Base-by-base conservation (phyloP, 64 coral and sea anemone genomes). In the Actinia equina region DNA sequence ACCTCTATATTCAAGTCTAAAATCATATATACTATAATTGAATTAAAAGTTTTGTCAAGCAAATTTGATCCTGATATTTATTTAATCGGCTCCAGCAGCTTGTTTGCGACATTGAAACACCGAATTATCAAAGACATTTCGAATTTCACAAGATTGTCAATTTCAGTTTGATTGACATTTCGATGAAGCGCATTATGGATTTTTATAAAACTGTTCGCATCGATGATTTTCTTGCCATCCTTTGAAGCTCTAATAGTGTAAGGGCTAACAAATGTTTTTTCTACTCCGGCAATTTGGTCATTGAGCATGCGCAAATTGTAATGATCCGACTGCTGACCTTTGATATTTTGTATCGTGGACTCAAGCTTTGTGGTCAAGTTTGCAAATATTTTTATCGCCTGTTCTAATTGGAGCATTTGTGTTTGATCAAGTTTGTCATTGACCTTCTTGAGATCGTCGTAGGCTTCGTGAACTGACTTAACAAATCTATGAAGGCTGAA, bases 281-380 rank as follows among this genome's bases (percentile, higher is more conserved):
- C 90, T 17, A 92, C 6, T 44, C 77, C 55, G 15, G 59, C 65
- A 25, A 92, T n/a, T 44, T 92, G 90, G 54, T 92, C 80, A 43
- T 92, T 92, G n/a, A 87, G 59, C 77, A 83, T n/a, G 46, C 85
- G 90, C 77, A 92, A 43, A 63, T 5, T 44, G 10, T 87, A 30
- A 7, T 44, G 52, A 27, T 92, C 43, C 15, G 37, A 59, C 8
- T 86, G 76, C 69, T 79, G 46, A 26, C 26, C 44, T 20, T 17
- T 25, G 62, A 13, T 46, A 11, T 61, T 56, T 15, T 17, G 45
- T 69, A 82, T 51, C 15, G 46, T 12, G 17, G 23, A 44, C 46
- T 46, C 49, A 87, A 92, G 86, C 44, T 43, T 57, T 57, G 67
- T 65, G 23, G 76, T 79, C 27, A 22, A 19, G 51, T 58, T 87